phyloP scores from a whole-genome alignment of 2,797 vertebrate species.

The Avahi laniger region DNA sequence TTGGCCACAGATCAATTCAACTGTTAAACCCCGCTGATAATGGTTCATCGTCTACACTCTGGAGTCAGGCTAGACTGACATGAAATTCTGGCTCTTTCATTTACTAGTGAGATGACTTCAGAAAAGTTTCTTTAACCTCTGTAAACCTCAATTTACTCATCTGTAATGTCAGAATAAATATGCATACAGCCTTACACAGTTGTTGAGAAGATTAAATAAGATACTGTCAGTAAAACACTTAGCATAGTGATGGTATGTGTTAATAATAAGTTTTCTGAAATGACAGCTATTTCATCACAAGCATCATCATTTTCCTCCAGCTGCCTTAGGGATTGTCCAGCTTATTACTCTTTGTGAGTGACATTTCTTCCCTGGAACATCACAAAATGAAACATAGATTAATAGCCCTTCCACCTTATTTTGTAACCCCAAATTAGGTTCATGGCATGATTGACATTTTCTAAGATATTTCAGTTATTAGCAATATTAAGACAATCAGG shows the following conservation, averaged over 20 bases:
- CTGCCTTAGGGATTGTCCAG: not conserved
- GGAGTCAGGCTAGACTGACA: not conserved
- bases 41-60: not conserved
- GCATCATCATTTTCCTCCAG: not conserved
- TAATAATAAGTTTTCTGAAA: not conserved
- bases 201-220: slow-evolving; percentile 1
- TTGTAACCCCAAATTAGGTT: not conserved
- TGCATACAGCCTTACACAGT: not conserved
- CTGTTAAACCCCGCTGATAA: not conserved
- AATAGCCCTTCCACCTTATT: not conserved
- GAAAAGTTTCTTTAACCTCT: not conserved
- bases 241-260: not conserved
- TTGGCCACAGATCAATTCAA: not conserved
- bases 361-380: not conserved
- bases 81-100: not conserved
- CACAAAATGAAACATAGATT: not conserved
- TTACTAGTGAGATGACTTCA: not conserved
- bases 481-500: not conserved
- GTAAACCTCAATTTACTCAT: not conserved
- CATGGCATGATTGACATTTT: not conserved
- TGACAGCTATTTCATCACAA: not conserved
- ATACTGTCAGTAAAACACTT: not conserved
- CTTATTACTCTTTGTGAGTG: not conserved
- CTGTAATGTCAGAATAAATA: not conserved
- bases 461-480: not conserved